phyloP scores from a whole-genome alignment of 2,888 invertebrate genomes.

The Nebria brevicollis region DNA sequence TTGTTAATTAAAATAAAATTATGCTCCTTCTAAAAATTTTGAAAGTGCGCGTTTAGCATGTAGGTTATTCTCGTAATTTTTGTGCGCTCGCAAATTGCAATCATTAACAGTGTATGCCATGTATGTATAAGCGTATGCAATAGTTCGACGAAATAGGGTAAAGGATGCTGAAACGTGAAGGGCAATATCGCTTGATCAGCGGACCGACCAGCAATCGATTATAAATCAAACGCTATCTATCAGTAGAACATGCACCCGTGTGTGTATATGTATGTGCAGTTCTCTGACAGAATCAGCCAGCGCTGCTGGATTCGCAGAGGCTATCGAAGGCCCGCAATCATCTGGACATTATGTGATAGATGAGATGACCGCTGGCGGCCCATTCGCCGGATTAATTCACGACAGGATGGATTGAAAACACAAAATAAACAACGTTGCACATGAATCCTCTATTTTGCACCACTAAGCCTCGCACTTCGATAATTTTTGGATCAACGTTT shows the following conservation, averaged over 20 bases:
- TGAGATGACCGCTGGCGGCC: slow-evolving; percentile 14
- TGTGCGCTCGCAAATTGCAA: no score
- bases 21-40: no score
- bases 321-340: slow-evolving; percentile 8
- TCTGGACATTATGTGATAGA: slow-evolving; percentile 20
- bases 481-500: neutral
- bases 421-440: slow-evolving; percentile 12
- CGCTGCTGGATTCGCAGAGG: neutral
- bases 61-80: no score
- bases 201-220: slow-evolving; percentile 15
- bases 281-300: neutral
- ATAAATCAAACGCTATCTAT: slow-evolving; percentile 21
- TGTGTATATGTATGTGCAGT: slow-evolving; percentile 5
- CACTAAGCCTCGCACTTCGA: neutral
- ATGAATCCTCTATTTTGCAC: neutral
- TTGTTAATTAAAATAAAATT: no score
- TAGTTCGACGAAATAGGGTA: neutral
- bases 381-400: slow-evolving; percentile 17
- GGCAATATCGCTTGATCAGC: slow-evolving; percentile 13
- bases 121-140: neutral
- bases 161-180: neutral
- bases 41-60: no score
- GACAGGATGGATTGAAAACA: slow-evolving; percentile 21
- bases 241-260: slow-evolving; percentile 18
- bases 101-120: neutral